These are phyloP conservation scores for Acanthis flammea DNA, from an alignment of 2,797 vertebrate species.

Conservation along the genomic window DNA sequence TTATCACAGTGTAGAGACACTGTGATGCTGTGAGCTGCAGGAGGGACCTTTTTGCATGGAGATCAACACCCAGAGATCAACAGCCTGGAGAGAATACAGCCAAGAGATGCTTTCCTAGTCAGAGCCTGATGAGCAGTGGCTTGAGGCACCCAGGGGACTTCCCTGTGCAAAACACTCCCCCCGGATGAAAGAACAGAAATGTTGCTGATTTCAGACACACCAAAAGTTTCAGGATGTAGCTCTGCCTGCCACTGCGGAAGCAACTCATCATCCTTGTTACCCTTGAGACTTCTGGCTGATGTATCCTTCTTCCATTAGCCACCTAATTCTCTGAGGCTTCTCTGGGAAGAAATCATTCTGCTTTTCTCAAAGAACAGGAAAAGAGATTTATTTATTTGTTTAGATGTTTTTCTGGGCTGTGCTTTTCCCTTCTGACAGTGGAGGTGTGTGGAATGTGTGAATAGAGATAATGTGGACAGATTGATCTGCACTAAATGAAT, in stretches of 20 bases:
- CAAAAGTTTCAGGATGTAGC: background rate
- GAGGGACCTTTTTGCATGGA: background rate
- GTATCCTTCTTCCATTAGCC: background rate
- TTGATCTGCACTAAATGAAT: background rate
- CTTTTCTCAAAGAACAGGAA: conserved; percentile 34
- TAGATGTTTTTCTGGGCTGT: background rate
- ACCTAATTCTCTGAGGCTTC: background rate
- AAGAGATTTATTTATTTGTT: conserved; percentile 29
- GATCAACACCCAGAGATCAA: background rate
- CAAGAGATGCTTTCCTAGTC: background rate
- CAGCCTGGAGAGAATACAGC: background rate
- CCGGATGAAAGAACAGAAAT: background rate
- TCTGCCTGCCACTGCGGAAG: background rate
- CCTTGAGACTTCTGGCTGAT: background rate
- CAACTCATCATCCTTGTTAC: background rate
- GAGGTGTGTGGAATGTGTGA: background rate
- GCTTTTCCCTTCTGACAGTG: background rate
- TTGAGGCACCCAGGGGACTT: background rate
- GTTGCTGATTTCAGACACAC: background rate
- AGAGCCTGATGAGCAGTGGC: background rate
- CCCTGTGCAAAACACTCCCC: background rate
- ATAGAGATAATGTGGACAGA: background rate
- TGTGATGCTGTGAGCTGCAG: background rate
- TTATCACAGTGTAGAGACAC: background rate
- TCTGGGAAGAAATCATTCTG: background rate